A percentile compares a stretch with the other conserved stretches of the same genome.
phyloP scores from a whole-genome alignment of 2,113 vertebrate genomes.

The Leucosticte australis region DNA sequence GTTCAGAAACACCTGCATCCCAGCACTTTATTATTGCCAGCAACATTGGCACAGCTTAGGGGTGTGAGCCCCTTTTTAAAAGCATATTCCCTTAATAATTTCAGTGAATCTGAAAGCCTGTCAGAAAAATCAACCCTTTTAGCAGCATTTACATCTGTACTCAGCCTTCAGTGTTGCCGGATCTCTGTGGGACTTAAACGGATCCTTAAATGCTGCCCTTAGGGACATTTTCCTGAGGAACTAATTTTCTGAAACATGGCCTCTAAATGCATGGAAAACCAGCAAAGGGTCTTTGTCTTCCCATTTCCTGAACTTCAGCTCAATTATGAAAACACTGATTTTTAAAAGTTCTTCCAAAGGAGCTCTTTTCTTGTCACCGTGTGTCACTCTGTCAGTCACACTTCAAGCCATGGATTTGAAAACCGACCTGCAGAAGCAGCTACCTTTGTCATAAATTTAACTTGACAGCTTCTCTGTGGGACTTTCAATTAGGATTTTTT shows the following conservation, averaged over 20 bases:
- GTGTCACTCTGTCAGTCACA: background rate
- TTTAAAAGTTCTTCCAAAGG: background rate
- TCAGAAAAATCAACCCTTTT: background rate
- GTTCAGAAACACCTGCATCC: background rate
- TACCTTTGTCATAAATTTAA: conserved; percentile 13
- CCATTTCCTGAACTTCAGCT: background rate
- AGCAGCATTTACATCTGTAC: background rate
- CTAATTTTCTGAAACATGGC: background rate
- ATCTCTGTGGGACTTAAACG: background rate
- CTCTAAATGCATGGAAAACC: background rate
- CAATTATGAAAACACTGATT: background rate
- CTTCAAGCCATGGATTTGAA: background rate
- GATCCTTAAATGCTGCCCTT: background rate
- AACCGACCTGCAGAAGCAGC: background rate
- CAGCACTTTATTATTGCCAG: background rate
- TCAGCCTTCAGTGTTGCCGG: background rate
- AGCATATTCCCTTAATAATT: background rate
- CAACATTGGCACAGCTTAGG: background rate
- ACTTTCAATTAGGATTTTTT: background rate
- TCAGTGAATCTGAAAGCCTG: background rate
- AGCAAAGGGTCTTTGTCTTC: background rate
- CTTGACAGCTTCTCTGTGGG: background rate
- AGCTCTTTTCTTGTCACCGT: background rate
- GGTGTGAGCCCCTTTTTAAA: background rate
- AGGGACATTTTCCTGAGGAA: background rate